phyloP scores from a whole-genome alignment of 2,113 vertebrate genomes.

The Mastomys coucha region DNA sequence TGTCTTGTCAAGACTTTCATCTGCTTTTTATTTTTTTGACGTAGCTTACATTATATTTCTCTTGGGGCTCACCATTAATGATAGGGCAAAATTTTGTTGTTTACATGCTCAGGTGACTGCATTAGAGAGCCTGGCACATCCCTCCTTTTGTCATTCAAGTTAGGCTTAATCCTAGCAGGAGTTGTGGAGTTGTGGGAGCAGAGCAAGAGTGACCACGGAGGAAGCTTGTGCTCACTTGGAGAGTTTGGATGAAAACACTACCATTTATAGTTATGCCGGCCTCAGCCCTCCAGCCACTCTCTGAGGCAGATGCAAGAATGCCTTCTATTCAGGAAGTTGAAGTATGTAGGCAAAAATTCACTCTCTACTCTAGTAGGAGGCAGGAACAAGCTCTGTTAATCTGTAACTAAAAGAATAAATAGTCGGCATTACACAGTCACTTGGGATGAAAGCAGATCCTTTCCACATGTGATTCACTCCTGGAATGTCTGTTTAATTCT shows the following conservation, averaged over 20 bases:
- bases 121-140: background rate
- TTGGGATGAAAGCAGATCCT: slow-evolving; percentile 8
- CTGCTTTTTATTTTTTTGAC: slow-evolving; percentile 9
- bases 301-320: slow-evolving; percentile 54
- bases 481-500: slow-evolving; percentile 57
- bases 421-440: background rate
- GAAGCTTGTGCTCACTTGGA: background rate
- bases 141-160: background rate
- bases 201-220: background rate
- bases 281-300: slow-evolving; percentile 35
- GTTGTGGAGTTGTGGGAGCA: background rate
- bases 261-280: slow-evolving; percentile 77
- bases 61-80: background rate
- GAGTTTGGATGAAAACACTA: slow-evolving; percentile 67
- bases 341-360: slow-evolving; percentile 57
- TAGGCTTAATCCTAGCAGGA: background rate
- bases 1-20: slow-evolving; percentile 11
- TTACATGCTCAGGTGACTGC: background rate
- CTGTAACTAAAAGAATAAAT: slow-evolving; percentile 70
- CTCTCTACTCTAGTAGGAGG: slow-evolving; percentile 40
- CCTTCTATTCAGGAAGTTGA: slow-evolving; percentile 72
- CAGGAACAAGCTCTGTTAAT: slow-evolving; percentile 67
- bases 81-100: background rate
- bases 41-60: background rate
- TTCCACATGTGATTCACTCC: slow-evolving; percentile 49